Evolutionary conservation across 2,888 invertebrate species (phyloP).

Genomic region (Merodon equestris): DNA sequence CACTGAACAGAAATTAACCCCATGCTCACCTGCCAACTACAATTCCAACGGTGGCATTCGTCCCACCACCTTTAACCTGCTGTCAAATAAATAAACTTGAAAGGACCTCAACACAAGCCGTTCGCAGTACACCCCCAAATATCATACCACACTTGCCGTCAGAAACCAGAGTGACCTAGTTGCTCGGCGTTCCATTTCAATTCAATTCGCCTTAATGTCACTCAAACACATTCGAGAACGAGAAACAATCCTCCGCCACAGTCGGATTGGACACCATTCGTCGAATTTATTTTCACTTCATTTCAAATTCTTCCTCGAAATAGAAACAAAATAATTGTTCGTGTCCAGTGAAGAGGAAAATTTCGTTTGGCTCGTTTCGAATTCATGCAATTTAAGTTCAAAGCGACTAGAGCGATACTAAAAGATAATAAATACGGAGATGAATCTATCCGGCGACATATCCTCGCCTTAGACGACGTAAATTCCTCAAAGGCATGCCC

Average conservation of each 20-base stretch:
- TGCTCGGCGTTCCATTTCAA: slow-evolving; percentile 45
- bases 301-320: slow-evolving; percentile 25
- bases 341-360: background rate
- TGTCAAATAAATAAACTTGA: no score
- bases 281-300: slow-evolving; percentile 40
- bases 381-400: slow-evolving; percentile 50
- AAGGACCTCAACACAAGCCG: no score
- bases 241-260: no score
- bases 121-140: no score
- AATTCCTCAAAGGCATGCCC: slow-evolving; percentile 23
- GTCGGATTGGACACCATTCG: slow-evolving; percentile 34
- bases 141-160: no score
- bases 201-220: slow-evolving; percentile 36
- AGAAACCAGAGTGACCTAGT: slow-evolving; percentile 27
- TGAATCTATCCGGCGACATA: background rate
- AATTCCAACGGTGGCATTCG: no score
- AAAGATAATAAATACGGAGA: slow-evolving; percentile 3
- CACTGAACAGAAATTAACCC: no score
- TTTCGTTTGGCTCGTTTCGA: slow-evolving; percentile 20
- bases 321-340: slow-evolving; percentile 8
- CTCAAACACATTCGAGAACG: no score
- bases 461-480: slow-evolving; percentile 26
- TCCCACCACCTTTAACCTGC: no score
- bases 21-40: no score
- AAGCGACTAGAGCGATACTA: slow-evolving; percentile 38